Evolutionary conservation across 2,888 invertebrate species (phyloP).

Genomic region (Hemaris fuciformis): DNA sequence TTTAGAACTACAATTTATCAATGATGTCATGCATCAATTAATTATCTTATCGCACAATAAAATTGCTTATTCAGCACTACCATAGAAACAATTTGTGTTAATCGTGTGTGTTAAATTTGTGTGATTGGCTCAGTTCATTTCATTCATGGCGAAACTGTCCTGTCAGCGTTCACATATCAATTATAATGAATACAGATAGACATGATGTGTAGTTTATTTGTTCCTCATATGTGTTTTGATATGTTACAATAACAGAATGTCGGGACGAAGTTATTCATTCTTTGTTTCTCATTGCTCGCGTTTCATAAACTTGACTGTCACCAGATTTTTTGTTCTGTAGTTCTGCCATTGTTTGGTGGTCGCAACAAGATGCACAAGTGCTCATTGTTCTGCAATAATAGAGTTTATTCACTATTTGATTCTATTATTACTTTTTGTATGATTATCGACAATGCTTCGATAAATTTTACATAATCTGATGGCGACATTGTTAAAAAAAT

Average conservation of each 20-base stretch:
- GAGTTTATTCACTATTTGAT: background rate
- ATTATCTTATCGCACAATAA: conserved; percentile 1
- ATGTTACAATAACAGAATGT: conserved; percentile 12
- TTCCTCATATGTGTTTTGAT: conserved; percentile 42
- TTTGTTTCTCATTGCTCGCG: background rate
- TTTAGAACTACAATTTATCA: background rate
- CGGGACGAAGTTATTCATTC: background rate
- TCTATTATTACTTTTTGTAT: background rate
- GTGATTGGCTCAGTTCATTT: conserved; percentile 51
- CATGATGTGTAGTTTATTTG: conserved; percentile 50
- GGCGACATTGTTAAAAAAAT: too few species aligned
- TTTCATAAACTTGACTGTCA: background rate
- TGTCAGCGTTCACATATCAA: conserved; percentile 60
- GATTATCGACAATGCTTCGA: background rate
- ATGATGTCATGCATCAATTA: background rate
- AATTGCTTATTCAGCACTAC: conserved; percentile 7
- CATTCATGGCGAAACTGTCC: conserved; percentile 52
- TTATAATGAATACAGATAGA: conserved; percentile 43
- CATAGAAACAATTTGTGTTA: conserved; percentile 34
- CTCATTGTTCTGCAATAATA: background rate
- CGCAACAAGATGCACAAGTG: background rate
- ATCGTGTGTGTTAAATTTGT: too few species aligned
- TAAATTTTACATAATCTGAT: too few species aligned
- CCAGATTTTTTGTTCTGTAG: background rate
- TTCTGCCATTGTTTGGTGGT: background rate